Evolutionary conservation across 30 jellyfish, hydroid and myxozoan species (phyloP).

Genomic region (Mastigias papua): DNA sequence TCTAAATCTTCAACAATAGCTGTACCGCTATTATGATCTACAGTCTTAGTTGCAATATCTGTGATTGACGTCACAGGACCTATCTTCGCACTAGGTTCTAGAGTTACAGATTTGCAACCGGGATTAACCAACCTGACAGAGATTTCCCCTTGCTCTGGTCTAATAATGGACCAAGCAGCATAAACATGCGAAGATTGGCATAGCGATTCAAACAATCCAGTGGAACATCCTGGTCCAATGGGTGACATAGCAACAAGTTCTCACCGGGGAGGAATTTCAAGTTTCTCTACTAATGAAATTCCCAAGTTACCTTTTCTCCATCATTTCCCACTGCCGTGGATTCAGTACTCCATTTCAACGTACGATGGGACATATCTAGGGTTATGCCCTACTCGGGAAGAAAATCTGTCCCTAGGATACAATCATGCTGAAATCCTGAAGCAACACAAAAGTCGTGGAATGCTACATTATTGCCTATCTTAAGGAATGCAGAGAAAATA

Average conservation of each 20-base stretch:
- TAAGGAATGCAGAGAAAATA: too few relatives aligned
- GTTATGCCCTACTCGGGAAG: conserved; percentile 21
- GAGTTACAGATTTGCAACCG: too few relatives aligned
- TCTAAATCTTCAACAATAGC: conserved; percentile 13
- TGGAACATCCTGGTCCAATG: conserved; percentile 60
- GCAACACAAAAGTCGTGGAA: too few relatives aligned
- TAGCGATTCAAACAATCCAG: conserved; percentile 31
- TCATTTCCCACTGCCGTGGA: conserved; percentile 12
- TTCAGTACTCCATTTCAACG: conserved; percentile 40
- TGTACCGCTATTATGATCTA: not conserved
- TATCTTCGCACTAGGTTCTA: conserved; percentile 26
- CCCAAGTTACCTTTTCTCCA: conserved; percentile 14
- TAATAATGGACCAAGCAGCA: too few relatives aligned
- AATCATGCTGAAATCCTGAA: too few relatives aligned
- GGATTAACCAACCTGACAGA: too few relatives aligned
- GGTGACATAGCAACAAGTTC: conserved; percentile 16
- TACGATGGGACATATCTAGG: too few relatives aligned
- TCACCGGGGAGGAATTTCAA: conserved; percentile 18
- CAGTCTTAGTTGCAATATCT: too few relatives aligned
- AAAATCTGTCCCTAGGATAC: conserved; percentile 45
- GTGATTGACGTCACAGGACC: conserved; percentile 38
- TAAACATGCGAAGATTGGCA: too few relatives aligned
- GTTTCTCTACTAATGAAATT: conserved; percentile 1
- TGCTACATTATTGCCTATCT: too few relatives aligned
- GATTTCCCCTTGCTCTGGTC: too few relatives aligned